Evolutionary conservation across 2,113 vertebrate species (phyloP).

Genomic region (Formicarius rufipectus): DNA sequence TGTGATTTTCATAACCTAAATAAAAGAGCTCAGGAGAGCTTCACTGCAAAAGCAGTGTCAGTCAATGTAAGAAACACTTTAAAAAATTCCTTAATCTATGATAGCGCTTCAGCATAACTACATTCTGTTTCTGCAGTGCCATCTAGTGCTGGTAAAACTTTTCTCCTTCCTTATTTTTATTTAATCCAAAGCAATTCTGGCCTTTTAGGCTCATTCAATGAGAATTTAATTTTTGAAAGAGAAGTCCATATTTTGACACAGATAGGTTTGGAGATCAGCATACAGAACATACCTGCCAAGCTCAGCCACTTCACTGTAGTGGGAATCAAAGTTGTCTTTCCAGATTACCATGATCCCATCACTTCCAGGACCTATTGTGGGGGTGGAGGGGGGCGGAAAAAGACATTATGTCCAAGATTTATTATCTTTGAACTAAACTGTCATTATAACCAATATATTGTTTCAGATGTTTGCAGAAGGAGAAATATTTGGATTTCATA

Average conservation of each 20-base stretch:
- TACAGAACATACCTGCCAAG: slow-evolving; percentile 85
- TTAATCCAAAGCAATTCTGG: background rate
- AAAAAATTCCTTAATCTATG: background rate
- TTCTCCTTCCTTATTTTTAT: background rate
- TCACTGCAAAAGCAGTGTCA: background rate
- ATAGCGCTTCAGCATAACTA: background rate
- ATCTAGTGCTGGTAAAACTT: slow-evolving; percentile 21
- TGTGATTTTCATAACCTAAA: background rate
- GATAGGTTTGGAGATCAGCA: background rate
- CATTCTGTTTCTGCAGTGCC: background rate
- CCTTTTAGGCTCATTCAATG: background rate
- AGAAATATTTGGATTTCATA: background rate
- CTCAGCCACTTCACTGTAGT: slow-evolving; percentile 93
- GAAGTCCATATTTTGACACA: background rate
- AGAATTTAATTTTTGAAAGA: background rate
- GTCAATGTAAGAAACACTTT: background rate
- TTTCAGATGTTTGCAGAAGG: background rate
- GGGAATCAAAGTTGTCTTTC: slow-evolving; percentile 95
- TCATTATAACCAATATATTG: background rate
- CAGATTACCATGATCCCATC: slow-evolving; percentile 93
- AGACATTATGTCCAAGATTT: background rate
- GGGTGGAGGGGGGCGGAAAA: background rate
- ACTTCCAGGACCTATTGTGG: slow-evolving; percentile 84
- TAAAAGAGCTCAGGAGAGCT: background rate
- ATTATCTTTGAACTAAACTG: background rate